A percentile compares a stretch with the other conserved stretches of the same genome.
phyloP scores from a whole-genome alignment of 2,113 vertebrate genomes.

The Pantherophis guttatus region DNA sequence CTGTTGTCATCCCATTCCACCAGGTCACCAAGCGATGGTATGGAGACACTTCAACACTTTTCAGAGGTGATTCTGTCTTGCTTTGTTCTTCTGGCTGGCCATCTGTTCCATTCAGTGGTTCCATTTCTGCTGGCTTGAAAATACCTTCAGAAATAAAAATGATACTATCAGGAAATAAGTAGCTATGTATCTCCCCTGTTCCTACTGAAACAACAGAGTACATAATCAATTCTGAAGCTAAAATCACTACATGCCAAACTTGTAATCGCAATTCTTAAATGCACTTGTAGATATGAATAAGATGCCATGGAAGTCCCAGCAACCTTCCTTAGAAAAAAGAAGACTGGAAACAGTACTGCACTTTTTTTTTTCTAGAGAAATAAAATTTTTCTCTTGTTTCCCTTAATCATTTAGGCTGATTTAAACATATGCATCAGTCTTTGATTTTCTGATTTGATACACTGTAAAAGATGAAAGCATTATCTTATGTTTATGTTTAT shows the following conservation, averaged over 20 bases:
- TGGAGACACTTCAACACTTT: slow-evolving; percentile 60
- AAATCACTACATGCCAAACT: slow-evolving; percentile 49
- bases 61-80: slow-evolving; percentile 62
- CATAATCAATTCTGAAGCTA: not conserved
- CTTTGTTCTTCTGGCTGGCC: slow-evolving; percentile 47
- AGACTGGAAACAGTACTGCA: slow-evolving; percentile 75
- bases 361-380: slow-evolving; percentile 69
- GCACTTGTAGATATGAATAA: slow-evolving; percentile 59
- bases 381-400: slow-evolving; percentile 55
- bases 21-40: slow-evolving; percentile 61
- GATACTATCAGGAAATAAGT: slow-evolving; percentile 37
- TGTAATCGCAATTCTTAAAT: slow-evolving; percentile 55
- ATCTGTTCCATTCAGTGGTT: slow-evolving; percentile 60
- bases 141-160: slow-evolving; percentile 54
- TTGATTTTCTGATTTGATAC: not conserved
- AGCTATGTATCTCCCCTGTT: not conserved
- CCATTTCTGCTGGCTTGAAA: slow-evolving; percentile 65
- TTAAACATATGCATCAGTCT: not conserved
- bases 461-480: not conserved
- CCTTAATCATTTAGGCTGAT: not conserved
- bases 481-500: too few species aligned
- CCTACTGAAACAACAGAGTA: not conserved
- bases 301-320: slow-evolving; percentile 66
- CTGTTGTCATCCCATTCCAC: slow-evolving; percentile 76
- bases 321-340: slow-evolving; percentile 72